These are phyloP conservation scores for Molossus molossus DNA, from an alignment of 2,797 vertebrate genomes.

Conservation along the genomic window DNA sequence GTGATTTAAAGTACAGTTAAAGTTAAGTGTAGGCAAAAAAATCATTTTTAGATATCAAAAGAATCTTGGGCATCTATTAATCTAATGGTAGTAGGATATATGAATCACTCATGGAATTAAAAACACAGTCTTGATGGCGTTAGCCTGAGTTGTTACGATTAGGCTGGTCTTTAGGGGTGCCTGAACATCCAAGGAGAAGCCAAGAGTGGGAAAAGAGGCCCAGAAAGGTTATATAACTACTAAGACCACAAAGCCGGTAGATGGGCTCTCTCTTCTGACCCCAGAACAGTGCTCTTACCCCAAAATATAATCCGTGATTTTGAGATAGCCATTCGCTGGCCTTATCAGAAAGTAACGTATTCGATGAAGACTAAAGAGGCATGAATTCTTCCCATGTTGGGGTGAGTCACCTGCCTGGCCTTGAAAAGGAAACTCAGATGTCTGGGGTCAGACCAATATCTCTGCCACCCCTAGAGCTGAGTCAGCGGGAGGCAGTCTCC, in stretches of 20 bases:
- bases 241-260: not conserved
- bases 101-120: conserved; percentile 4
- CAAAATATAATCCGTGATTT: not conserved
- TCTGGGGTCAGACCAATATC: not conserved
- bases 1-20: not conserved
- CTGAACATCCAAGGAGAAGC: conserved; percentile 22
- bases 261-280: not conserved
- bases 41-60: conserved; percentile 17
- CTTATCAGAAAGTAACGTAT: not conserved
- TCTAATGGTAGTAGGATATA: not conserved
- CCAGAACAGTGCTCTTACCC: not conserved
- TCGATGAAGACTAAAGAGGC: not conserved
- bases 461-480: too few relatives aligned
- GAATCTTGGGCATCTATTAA: not conserved
- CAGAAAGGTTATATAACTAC: not conserved
- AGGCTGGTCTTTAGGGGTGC: not conserved
- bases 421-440: not conserved
- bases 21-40: not conserved
- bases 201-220: not conserved
- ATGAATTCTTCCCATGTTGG: not conserved
- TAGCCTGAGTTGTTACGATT: not conserved
- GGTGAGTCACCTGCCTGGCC: not conserved
- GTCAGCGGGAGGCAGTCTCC: too few relatives aligned
- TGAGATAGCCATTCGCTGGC: not conserved
- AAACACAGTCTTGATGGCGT: not conserved